Evolutionary conservation across 1,140 invertebrate species (phyloP), one percentile per base, ranked within the genome.

Genomic region (Caerostris extrusa): DNA sequence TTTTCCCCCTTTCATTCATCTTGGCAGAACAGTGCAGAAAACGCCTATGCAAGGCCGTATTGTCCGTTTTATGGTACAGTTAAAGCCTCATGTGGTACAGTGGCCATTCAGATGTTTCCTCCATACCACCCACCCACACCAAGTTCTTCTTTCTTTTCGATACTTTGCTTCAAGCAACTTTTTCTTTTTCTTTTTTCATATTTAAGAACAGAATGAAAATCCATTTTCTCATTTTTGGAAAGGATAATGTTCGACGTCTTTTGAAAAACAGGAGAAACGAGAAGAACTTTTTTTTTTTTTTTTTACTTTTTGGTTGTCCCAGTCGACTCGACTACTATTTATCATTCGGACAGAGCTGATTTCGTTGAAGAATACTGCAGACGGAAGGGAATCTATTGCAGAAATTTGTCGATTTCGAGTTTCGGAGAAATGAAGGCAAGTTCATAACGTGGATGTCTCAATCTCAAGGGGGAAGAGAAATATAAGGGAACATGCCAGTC

Each of bases 221-320:
- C 88, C 88, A 71, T 90, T 90, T 90, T 90, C 88, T 77, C 88
- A 90, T 90, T 57, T 69, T 34, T 34, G 34, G 34, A 53, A 50
- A 53, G 88, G 88, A 90, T 90, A 90, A 90, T 90, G 88, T 90
- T 90, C 88, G 88, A 67, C 67, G 67, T 90, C 88, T 90, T 90
- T 90, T 71, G 53, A 90, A 90, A 90, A 90, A 58, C 50, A 56
- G n/a, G 61, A 56, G 77, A 90, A 71, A 71, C 56, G 88, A 90
- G 61, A 71, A 56, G 67, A 58, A 58, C n/a, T 90, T 77, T 58
- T 58, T 34, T 57, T n/a, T 17, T 67, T n/a, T n/a, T 6, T 67
- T 6, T 2, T n/a, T 67, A 17, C n/a, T 67, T 14, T n/a, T 67
- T 5, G 3, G 8, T 34, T 50, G 12, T 50, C 34, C 71, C 34